phyloP scores from a whole-genome alignment of 2,113 vertebrate species.

The Epinephelus fuscoguttatus region DNA sequence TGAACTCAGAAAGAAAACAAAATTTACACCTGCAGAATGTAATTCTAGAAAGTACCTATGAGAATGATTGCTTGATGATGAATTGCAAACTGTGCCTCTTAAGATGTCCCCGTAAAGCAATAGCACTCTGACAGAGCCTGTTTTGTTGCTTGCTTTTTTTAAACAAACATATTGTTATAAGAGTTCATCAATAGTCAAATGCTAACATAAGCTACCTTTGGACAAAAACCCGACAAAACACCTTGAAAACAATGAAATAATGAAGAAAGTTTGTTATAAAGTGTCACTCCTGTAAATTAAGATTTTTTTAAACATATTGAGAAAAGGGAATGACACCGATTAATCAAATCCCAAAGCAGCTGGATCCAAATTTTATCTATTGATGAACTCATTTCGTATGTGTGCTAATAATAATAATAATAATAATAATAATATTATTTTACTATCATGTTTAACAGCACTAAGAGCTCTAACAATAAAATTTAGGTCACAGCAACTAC shows the following conservation, averaged over 20 bases:
- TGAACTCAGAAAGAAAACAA: constrained; percentile 92
- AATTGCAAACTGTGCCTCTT: constrained; percentile 38
- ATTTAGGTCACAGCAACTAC: neutral
- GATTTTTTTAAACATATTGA: neutral
- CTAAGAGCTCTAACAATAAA: neutral
- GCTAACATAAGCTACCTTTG: constrained; percentile 21
- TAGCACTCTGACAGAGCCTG: constrained; percentile 23
- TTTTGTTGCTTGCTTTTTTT: neutral
- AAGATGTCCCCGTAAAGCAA: constrained; percentile 21
- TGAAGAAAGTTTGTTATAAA: neutral
- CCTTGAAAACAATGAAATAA: neutral
- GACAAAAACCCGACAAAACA: neutral
- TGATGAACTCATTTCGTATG: constrained; percentile 21
- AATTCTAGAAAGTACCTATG: constrained; percentile 53
- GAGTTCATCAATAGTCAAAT: constrained; percentile 37
- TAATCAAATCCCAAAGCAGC: constrained; percentile 7
- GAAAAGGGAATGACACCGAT: neutral
- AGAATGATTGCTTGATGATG: constrained; percentile 57
- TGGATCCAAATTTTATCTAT: constrained; percentile 5
- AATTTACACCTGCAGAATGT: constrained; percentile 92
- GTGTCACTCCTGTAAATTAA: neutral
- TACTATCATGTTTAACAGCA: neutral
- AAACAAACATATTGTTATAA: constrained; percentile 1
- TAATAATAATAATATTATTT: neutral
- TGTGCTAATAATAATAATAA: neutral